Evolutionary conservation across 2,113 vertebrate genomes (phyloP).

Genomic region (Pterocles gutturalis): DNA sequence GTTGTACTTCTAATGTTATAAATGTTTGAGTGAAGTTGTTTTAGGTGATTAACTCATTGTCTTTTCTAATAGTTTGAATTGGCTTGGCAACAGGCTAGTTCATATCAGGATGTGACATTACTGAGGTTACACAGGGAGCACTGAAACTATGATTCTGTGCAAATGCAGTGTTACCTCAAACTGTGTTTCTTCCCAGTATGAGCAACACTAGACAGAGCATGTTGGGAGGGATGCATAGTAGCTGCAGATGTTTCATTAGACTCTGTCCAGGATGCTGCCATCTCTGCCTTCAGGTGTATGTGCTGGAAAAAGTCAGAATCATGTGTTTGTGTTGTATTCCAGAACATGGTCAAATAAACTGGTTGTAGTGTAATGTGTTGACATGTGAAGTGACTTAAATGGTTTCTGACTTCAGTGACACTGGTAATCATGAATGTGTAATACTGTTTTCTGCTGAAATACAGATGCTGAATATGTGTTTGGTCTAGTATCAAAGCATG

Average conservation of each 20-base stretch:
- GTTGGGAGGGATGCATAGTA: not conserved
- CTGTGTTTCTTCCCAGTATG: not conserved
- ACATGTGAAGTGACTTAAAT: not conserved
- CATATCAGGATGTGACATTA: not conserved
- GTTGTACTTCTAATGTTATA: not conserved
- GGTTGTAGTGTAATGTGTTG: not conserved
- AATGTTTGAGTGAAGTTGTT: not conserved
- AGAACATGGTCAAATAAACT: not conserved
- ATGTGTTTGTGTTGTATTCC: not conserved
- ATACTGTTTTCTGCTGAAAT: not conserved
- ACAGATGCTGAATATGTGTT: not conserved
- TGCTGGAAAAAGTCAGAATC: not conserved
- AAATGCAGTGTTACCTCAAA: not conserved
- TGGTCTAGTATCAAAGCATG: not conserved
- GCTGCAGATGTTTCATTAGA: not conserved
- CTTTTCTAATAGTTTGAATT: not conserved
- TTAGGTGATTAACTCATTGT: not conserved
- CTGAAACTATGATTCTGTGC: not conserved
- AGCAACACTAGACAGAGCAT: not conserved
- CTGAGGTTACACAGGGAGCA: not conserved
- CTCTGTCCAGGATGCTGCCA: not conserved
- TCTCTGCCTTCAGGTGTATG: not conserved
- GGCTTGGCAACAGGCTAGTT: not conserved
- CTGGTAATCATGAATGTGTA: rapidly evolving
- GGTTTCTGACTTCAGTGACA: not conserved